A percentile compares a stretch with the other conserved stretches of the same genome.
These are phyloP conservation scores for Saimiri boliviensis DNA, from an alignment of 2,113 vertebrate genomes.

Conservation along the genomic window DNA sequence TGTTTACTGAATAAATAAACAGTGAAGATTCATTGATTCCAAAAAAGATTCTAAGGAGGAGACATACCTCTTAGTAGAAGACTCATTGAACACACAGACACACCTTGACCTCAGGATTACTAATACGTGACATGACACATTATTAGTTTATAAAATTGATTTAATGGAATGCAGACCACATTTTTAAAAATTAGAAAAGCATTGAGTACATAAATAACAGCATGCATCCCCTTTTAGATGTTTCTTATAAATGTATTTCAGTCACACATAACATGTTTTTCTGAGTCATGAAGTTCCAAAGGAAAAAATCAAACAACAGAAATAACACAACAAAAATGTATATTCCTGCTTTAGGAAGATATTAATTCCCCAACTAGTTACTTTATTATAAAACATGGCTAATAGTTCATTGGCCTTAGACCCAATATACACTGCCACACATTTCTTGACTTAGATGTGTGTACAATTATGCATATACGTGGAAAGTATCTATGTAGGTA, in stretches of 20 bases:
- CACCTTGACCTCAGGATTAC: background rate
- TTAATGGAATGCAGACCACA: background rate
- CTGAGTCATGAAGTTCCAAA: background rate
- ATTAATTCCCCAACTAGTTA: background rate
- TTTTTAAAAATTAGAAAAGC: background rate
- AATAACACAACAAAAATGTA: background rate
- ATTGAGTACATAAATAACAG: background rate
- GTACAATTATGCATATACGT: background rate
- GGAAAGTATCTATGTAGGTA: background rate
- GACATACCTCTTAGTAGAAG: background rate
- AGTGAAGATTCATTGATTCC: background rate
- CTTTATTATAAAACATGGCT: background rate
- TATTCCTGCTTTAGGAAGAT: background rate
- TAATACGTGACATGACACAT: background rate
- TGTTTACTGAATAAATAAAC: background rate
- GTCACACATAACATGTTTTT: background rate
- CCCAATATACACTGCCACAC: background rate
- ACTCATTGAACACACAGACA: background rate
- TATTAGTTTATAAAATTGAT: background rate
- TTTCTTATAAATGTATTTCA: background rate
- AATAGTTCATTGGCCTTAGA: background rate
- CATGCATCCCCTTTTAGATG: background rate
- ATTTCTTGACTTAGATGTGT: background rate
- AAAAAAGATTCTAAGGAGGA: background rate
- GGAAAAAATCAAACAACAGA: background rate